phyloP scores from a whole-genome alignment of 2,797 vertebrate species.

The Gymnoscopelus microlampas region DNA sequence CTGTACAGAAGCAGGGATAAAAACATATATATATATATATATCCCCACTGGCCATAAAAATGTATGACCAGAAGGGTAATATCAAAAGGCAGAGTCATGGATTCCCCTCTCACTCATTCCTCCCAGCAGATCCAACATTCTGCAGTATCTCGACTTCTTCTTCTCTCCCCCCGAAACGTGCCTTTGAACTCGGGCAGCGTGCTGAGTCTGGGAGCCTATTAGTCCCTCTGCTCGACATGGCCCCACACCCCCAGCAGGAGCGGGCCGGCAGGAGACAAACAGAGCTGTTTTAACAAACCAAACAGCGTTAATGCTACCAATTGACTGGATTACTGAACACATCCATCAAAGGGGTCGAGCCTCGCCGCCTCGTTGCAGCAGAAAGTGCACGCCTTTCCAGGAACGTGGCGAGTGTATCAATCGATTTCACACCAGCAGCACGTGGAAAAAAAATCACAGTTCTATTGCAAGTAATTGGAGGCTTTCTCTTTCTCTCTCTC shows the following conservation, averaged over 20 bases:
- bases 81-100: neutral
- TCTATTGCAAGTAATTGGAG: neutral
- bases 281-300: constrained; percentile 41
- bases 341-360: constrained; percentile 44
- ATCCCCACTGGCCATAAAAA: neutral
- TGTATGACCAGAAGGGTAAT: too few relatives aligned
- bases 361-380: constrained; percentile 25
- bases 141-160: neutral
- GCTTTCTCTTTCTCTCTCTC: neutral
- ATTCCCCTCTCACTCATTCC: neutral
- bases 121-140: neutral
- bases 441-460: neutral
- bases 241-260: constrained; percentile 8
- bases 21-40: constrained; percentile 22
- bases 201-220: constrained; percentile 1
- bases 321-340: constrained; percentile 40
- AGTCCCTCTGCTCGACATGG: constrained; percentile 20
- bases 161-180: constrained; percentile 8
- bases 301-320: constrained; percentile 41
- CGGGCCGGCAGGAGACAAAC: constrained; percentile 35
- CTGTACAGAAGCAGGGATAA: too few relatives aligned
- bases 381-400: constrained; percentile 23
- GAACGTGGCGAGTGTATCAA: constrained; percentile 17
- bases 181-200: constrained; percentile 25
- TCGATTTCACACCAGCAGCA: constrained; percentile 3